These are phyloP conservation scores for Aptenodytes forsteri DNA, from an alignment of 2,113 vertebrate genomes.

Conservation along the genomic window DNA sequence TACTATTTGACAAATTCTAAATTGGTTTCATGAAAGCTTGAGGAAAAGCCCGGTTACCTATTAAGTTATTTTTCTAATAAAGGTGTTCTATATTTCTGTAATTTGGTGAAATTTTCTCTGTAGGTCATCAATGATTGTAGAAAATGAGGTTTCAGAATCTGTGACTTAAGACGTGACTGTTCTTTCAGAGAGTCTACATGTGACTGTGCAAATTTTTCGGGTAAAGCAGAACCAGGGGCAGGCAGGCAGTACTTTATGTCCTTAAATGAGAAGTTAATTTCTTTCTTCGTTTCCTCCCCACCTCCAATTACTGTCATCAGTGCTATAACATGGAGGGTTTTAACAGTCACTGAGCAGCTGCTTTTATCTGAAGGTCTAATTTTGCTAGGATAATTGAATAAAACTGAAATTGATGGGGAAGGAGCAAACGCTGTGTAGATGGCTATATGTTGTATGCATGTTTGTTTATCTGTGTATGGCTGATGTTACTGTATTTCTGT, in stretches of 20 bases:
- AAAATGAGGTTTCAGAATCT: conserved; percentile 16
- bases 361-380: not conserved
- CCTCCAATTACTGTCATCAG: not conserved
- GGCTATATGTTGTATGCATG: not conserved
- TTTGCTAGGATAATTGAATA: not conserved
- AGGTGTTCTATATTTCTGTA: not conserved
- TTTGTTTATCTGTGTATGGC: not conserved
- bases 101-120: conserved; percentile 18
- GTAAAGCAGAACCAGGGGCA: conserved; percentile 6
- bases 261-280: conserved; percentile 40
- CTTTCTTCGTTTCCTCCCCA: not conserved
- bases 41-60: not conserved
- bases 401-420: not conserved
- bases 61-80: not conserved
- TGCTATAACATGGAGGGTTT: not conserved
- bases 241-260: conserved; percentile 1
- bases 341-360: not conserved
- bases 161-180: not conserved
- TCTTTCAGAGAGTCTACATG: not conserved
- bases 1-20: not conserved
- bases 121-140: not conserved
- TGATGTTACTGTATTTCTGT: not conserved
- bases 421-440: not conserved
- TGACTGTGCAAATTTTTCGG: not conserved
- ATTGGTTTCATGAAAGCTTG: not conserved